phyloP scores from a whole-genome alignment of 1,140 invertebrate genomes.

The Sitophilus oryzae region DNA sequence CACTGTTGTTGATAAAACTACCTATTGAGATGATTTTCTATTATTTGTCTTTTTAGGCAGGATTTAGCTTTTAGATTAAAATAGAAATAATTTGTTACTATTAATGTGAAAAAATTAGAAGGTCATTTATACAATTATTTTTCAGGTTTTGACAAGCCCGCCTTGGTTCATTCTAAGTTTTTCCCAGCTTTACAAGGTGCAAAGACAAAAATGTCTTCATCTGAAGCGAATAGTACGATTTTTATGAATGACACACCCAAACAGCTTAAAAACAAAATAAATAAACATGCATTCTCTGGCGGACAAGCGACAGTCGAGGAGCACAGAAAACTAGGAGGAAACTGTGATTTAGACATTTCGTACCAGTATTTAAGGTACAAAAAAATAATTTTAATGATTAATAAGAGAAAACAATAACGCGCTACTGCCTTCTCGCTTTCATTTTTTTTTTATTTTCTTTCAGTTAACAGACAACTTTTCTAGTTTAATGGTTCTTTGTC shows the following conservation, averaged over 20 bases:
- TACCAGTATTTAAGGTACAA: constrained; percentile 79
- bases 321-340: constrained; percentile 83
- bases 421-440: no score
- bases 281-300: constrained; percentile 98
- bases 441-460: not conserved
- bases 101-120: no score
- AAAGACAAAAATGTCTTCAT: constrained; percentile 97
- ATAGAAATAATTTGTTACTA: no score
- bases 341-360: constrained; percentile 93
- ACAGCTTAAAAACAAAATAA: constrained; percentile 96
- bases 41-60: no score
- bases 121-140: not conserved
- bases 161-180: constrained; percentile 89
- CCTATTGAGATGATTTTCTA: no score
- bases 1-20: no score
- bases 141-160: constrained; percentile 83
- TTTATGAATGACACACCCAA: constrained; percentile 93
- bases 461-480: not conserved
- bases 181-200: constrained; percentile 95
- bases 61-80: no score
- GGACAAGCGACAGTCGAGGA: constrained; percentile 91
- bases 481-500: not conserved
- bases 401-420: no score
- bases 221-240: constrained; percentile 89
- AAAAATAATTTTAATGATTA: not conserved